phyloP scores from a whole-genome alignment of 2,888 invertebrate genomes.

The Allygus modestus region DNA sequence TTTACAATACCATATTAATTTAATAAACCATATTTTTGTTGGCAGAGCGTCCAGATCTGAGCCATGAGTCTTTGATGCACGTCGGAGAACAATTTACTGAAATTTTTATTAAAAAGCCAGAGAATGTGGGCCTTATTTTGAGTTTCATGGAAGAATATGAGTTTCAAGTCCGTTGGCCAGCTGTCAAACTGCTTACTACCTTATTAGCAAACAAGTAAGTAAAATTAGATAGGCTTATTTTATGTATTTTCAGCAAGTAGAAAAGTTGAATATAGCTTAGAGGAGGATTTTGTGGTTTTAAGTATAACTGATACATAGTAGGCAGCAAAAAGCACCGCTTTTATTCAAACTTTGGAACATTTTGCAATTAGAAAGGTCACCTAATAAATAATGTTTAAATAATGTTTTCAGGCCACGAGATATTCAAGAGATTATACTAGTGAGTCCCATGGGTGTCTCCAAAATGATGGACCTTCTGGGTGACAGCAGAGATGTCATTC shows the following conservation, averaged over 20 bases:
- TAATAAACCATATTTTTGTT: slow-evolving; percentile 32
- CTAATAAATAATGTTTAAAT: no score
- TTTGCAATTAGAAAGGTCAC: no score
- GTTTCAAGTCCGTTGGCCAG: slow-evolving; percentile 93
- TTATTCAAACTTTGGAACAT: no score
- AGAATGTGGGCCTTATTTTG: slow-evolving; percentile 89
- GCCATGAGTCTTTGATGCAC: slow-evolving; percentile 75
- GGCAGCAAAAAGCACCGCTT: no score
- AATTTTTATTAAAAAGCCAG: slow-evolving; percentile 94
- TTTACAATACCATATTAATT: no score
- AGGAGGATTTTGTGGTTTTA: no score
- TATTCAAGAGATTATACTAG: slow-evolving; percentile 90
- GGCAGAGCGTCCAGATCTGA: slow-evolving; percentile 72
- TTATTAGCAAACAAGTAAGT: slow-evolving; percentile 84
- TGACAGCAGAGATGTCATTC: slow-evolving; percentile 95
- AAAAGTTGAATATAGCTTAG: slow-evolving; percentile 26
- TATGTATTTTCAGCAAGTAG: neutral
- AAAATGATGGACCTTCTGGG: slow-evolving; percentile 97
- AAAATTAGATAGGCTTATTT: neutral
- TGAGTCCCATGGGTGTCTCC: slow-evolving; percentile 98
- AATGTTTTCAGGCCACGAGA: slow-evolving; percentile 82
- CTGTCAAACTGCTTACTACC: slow-evolving; percentile 93
- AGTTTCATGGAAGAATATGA: slow-evolving; percentile 96
- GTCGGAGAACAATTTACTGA: slow-evolving; percentile 97
- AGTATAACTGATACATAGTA: no score